Evolutionary conservation across 2,113 vertebrate genomes (phyloP).

Genomic region (Diadophis punctatus): DNA sequence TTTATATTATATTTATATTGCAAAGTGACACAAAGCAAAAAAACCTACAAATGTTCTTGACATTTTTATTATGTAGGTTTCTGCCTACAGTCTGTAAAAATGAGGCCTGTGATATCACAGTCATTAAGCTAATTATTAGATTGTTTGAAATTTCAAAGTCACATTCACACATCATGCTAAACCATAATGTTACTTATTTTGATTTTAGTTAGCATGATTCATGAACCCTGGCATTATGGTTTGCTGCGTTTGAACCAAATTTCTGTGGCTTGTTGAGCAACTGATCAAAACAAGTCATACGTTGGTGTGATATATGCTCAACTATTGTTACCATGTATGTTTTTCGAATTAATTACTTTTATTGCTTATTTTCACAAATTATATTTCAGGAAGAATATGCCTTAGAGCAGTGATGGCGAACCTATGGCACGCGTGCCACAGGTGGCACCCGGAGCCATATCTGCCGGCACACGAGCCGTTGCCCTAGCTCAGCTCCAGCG

Average conservation of each 20-base stretch:
- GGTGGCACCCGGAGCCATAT: too few species aligned
- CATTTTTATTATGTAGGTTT: not conserved
- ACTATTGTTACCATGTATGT: not conserved
- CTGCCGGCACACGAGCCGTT: too few species aligned
- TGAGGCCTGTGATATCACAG: not conserved
- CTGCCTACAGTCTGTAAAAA: not conserved
- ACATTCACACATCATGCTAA: not conserved
- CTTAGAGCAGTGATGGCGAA: too few species aligned
- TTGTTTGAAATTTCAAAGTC: not conserved
- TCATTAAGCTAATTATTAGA: not conserved
- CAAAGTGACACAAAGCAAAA: not conserved
- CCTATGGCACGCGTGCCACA: too few species aligned
- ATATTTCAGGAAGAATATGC: not conserved
- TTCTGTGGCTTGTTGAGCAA: not conserved
- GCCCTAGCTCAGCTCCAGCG: too few species aligned
- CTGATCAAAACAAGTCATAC: not conserved
- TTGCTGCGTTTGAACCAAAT: not conserved
- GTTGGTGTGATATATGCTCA: not conserved
- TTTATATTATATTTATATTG: not conserved
- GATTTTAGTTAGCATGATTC: not conserved
- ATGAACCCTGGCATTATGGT: not conserved
- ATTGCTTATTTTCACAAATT: not conserved
- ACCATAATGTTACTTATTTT: not conserved
- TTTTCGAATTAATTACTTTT: not conserved
- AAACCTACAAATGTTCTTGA: not conserved